phyloP scores from a whole-genome alignment of 1,140 invertebrate species.

The Ceratitis capitata region DNA sequence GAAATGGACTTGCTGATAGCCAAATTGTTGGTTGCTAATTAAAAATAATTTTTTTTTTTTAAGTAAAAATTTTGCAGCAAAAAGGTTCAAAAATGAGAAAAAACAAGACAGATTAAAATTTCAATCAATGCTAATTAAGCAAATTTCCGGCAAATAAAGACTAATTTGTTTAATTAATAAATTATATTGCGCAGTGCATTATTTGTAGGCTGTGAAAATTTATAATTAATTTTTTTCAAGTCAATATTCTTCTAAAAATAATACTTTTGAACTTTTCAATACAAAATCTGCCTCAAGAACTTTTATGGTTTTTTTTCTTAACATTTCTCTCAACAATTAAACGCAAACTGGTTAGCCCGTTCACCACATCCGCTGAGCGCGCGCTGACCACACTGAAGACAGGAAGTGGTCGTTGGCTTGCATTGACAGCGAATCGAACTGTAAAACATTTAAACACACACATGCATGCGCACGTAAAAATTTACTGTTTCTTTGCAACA shows the following conservation, averaged over 20 bases:
- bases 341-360: not conserved
- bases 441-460: not conserved
- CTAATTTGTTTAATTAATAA: not conserved
- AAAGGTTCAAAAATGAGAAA: not conserved
- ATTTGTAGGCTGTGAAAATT: not conserved
- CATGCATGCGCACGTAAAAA: not conserved
- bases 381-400: not conserved
- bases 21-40: not conserved
- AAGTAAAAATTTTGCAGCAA: too few relatives aligned
- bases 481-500: not conserved
- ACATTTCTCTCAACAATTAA: not conserved
- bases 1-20: not conserved
- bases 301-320: too few relatives aligned
- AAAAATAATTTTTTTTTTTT: not conserved
- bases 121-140: not conserved
- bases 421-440: constrained; percentile 6
- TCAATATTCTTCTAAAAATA: not conserved
- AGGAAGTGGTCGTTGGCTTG: not conserved
- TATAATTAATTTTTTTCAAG: not conserved
- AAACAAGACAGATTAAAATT: not conserved
- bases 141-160: not conserved
- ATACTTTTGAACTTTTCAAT: too few relatives aligned
- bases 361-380: not conserved
- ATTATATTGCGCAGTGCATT: not conserved
- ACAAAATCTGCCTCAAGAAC: too few relatives aligned